phyloP scores from a whole-genome alignment of 2,797 vertebrate genomes.

The Pantherophis vulpinus region DNA sequence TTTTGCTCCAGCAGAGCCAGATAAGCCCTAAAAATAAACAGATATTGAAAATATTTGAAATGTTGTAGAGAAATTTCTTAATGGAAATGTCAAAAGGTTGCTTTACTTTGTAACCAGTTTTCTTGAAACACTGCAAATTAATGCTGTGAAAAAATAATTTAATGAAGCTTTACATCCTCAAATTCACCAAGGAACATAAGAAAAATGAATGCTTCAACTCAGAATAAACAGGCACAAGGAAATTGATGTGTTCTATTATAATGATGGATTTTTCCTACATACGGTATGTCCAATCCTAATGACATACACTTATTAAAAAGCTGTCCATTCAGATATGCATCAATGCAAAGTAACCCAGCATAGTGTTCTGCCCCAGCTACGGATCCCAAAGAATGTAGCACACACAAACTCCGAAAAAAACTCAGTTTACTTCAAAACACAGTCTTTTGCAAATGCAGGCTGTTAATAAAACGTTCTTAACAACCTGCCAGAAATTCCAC shows the following conservation, averaged over 20 bases:
- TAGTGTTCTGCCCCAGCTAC: no score
- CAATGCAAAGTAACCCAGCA: background rate
- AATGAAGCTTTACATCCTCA: background rate
- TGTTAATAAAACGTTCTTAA: no score
- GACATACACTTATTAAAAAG: background rate
- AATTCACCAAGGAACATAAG: background rate
- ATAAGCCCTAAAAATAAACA: conserved; percentile 79
- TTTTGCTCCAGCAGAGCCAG: conserved; percentile 85
- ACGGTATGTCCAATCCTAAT: background rate
- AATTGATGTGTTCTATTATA: background rate
- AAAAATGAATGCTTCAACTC: background rate
- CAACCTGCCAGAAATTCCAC: no score
- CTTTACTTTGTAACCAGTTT: background rate
- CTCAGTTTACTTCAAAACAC: no score
- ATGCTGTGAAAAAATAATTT: background rate
- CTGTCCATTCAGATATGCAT: background rate
- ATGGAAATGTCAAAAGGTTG: background rate
- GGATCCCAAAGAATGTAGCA: no score
- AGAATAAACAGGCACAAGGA: background rate
- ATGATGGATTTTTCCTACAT: background rate
- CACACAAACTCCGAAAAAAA: no score
- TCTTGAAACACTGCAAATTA: background rate
- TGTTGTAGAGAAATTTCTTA: background rate
- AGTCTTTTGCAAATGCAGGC: no score
- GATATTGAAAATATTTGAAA: background rate